Conservation (phyloP, 2,888 invertebrate species). For the Caenorhabditis doughertyi region DNA sequence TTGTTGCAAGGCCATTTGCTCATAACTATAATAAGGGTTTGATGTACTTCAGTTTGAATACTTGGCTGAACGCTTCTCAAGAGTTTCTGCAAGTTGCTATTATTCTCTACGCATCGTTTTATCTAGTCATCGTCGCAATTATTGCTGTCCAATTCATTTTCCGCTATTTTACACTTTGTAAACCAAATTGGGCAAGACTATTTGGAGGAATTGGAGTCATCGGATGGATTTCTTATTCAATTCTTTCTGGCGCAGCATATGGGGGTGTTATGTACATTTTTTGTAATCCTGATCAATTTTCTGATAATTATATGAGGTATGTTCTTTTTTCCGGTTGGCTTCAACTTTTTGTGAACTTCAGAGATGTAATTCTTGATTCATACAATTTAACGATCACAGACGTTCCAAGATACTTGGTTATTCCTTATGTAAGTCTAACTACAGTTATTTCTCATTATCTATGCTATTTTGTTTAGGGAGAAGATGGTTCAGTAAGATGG, state of each 20-base stretch:
- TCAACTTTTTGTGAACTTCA: too few relatives aligned
- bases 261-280: not conserved
- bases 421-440: slow-evolving; percentile 12
- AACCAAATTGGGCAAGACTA: not conserved
- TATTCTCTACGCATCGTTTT: slow-evolving; percentile 6
- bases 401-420: not conserved
- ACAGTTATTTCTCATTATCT: not conserved
- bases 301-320: too few relatives aligned
- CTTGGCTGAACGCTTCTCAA: not conserved
- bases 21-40: not conserved
- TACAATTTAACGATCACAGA: not conserved
- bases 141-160: slow-evolving; percentile 31
- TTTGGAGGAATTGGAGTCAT: slow-evolving; percentile 7
- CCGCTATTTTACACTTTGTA: slow-evolving; percentile 11
- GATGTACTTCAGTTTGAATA: not conserved
- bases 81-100: not conserved
- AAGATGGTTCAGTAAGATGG: not conserved
- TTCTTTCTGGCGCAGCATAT: not conserved
- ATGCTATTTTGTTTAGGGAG: not conserved
- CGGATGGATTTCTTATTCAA: not conserved
- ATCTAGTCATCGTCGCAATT: slow-evolving; percentile 2
- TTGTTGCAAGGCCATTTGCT: not conserved
- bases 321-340: too few relatives aligned
- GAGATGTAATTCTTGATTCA: not conserved
- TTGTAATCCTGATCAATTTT: not conserved